phyloP scores from a whole-genome alignment of 2,113 vertebrate genomes.

The Axis porcinus region DNA sequence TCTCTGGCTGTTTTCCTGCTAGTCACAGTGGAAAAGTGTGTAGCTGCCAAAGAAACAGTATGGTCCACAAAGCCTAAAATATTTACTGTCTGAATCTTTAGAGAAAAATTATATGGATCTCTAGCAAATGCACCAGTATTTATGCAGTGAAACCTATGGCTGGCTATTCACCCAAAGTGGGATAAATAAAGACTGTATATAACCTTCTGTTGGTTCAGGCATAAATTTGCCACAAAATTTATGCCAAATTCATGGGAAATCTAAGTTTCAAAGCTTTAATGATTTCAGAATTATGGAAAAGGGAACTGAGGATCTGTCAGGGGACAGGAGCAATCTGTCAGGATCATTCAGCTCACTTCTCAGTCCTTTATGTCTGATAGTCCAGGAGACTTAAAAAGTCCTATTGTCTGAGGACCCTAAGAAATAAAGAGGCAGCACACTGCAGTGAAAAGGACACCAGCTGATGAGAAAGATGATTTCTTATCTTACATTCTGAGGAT shows the following conservation, averaged over 20 bases:
- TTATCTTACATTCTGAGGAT: not conserved
- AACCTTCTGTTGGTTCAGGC: not conserved
- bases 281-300: not conserved
- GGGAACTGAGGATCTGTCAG: not conserved
- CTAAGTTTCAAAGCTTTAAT: not conserved
- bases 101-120: not conserved
- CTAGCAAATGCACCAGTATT: not conserved
- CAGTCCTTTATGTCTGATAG: not conserved
- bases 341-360: not conserved
- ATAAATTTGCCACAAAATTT: not conserved
- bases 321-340: not conserved
- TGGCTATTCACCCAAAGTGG: not conserved
- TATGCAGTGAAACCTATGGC: not conserved
- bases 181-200: not conserved
- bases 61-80: not conserved
- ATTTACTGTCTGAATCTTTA: not conserved
- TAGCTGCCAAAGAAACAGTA: not conserved
- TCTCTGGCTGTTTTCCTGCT: not conserved
- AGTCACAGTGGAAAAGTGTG: not conserved
- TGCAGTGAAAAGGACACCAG: not conserved
- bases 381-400: not conserved
- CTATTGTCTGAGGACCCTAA: not conserved
- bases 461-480: not conserved
- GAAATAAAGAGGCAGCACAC: not conserved
- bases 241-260: not conserved